Evolutionary conservation across 1,140 invertebrate species (phyloP).

Genomic region (Drosophila orosa): DNA sequence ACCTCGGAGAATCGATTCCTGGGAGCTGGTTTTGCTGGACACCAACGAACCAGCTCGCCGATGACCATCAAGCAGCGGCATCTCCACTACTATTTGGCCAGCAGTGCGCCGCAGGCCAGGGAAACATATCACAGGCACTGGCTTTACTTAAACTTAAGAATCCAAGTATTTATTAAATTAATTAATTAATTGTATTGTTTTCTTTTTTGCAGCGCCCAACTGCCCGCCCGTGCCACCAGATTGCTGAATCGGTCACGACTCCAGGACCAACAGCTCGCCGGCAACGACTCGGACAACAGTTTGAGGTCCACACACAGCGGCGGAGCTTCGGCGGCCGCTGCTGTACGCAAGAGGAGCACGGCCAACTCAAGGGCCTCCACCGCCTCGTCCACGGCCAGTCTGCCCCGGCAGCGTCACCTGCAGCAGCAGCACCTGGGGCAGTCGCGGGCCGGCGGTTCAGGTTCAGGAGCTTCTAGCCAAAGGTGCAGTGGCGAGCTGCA

Average conservation of each 20-base stretch:
- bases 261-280: conserved; percentile 70
- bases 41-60: conserved; percentile 57
- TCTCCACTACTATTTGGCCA: conserved; percentile 48
- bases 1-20: conserved; percentile 80
- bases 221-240: conserved; percentile 81
- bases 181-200: background rate
- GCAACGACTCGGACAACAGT: conserved; percentile 77
- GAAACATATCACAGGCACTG: conserved; percentile 71
- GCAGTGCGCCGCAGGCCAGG: conserved; percentile 65
- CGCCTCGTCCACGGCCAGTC: conserved; percentile 74
- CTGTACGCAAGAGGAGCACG: conserved; percentile 56
- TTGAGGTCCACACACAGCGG: conserved; percentile 68
- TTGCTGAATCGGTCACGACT: conserved; percentile 81
- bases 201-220: conserved; percentile 67
- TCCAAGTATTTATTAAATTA: background rate
- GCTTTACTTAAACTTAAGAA: too few species aligned
- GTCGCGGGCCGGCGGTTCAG: conserved; percentile 22
- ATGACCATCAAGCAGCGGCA: conserved; percentile 59
- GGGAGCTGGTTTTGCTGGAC: conserved; percentile 2
- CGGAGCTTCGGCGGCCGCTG: conserved; percentile 46
- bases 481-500: conserved; percentile 67
- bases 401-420: conserved; percentile 63
- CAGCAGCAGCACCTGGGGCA: conserved; percentile 53
- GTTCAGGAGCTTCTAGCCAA: conserved; percentile 18
- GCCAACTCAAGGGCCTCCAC: conserved; percentile 72